phyloP scores from a whole-genome alignment of 1,140 invertebrate genomes.

The Aphaenogaster ashmeadi region DNA sequence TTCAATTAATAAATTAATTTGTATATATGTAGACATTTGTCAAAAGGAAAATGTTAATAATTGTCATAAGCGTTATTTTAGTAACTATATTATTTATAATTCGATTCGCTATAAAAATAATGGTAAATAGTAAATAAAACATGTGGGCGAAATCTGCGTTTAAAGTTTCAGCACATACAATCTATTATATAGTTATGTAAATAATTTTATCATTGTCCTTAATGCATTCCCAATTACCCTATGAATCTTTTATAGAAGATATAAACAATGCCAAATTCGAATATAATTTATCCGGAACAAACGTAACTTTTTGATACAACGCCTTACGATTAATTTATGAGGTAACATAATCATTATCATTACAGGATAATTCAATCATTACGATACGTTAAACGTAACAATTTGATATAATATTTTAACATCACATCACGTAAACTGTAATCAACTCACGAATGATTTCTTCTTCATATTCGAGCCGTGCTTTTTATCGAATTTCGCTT shows the following conservation, averaged over 20 bases:
- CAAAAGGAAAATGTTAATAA: not conserved
- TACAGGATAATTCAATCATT: conserved; percentile 9
- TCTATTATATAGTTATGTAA: conserved; percentile 27
- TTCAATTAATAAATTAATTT: not conserved
- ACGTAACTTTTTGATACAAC: not conserved
- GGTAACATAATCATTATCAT: conserved; percentile 25
- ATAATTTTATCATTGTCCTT: conserved; percentile 6
- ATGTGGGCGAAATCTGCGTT: conserved; percentile 14
- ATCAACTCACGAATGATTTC: not conserved
- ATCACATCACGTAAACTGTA: not conserved
- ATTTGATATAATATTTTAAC: conserved; percentile 19
- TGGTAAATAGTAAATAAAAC: not conserved
- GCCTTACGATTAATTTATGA: conserved; percentile 24
- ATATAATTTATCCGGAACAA: conserved; percentile 14
- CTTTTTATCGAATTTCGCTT: not conserved
- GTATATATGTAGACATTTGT: not conserved
- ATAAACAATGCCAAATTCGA: not conserved
- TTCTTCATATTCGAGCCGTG: not conserved
- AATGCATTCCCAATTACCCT: not conserved
- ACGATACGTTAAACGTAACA: conserved; percentile 14
- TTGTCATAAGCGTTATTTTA: not conserved
- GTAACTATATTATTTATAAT: not conserved
- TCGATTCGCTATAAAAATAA: not conserved
- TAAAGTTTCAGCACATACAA: not conserved
- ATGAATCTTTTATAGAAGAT: not conserved